phyloP scores from a whole-genome alignment of 2,888 invertebrate species.

The Lottia gigantea region DNA sequence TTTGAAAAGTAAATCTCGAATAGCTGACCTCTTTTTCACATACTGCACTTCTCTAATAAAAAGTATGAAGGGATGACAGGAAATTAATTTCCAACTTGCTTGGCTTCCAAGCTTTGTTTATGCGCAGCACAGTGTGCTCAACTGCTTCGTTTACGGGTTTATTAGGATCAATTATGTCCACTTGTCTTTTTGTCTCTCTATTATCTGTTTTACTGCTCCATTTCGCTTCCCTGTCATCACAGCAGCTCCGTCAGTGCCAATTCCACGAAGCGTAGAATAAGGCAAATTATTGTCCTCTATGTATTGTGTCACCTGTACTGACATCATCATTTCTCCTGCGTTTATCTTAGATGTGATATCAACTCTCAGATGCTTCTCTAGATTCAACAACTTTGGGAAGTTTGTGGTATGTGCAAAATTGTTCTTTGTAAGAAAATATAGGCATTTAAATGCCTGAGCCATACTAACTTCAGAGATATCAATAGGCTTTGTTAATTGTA shows the following conservation, averaged over 20 bases:
- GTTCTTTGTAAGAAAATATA: not conserved
- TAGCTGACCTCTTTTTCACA: too few relatives aligned
- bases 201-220: constrained; percentile 9
- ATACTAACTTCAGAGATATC: too few relatives aligned
- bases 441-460: not conserved
- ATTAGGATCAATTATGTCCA: not conserved
- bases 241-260: constrained; percentile 16
- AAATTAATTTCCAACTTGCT: constrained; percentile 5
- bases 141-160: too few relatives aligned
- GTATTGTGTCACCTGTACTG: not conserved
- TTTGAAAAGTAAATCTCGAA: too few relatives aligned
- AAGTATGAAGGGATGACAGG: not conserved
- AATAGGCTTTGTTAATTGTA: too few relatives aligned
- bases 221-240: constrained; percentile 17
- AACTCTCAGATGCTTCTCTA: not conserved
- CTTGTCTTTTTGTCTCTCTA: not conserved
- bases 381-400: not conserved
- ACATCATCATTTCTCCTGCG: not conserved
- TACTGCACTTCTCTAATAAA: too few relatives aligned
- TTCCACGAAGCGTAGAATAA: constrained; percentile 1
- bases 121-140: constrained; percentile 14
- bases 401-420: not conserved
- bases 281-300: not conserved
- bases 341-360: not conserved
- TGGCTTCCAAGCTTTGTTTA: not conserved